Percentiles rank a stretch among this genome's conserved stretches.
These are phyloP conservation scores for Temnothorax longispinosus DNA, from an alignment of 1,140 invertebrate genomes.

Conservation along the genomic window DNA sequence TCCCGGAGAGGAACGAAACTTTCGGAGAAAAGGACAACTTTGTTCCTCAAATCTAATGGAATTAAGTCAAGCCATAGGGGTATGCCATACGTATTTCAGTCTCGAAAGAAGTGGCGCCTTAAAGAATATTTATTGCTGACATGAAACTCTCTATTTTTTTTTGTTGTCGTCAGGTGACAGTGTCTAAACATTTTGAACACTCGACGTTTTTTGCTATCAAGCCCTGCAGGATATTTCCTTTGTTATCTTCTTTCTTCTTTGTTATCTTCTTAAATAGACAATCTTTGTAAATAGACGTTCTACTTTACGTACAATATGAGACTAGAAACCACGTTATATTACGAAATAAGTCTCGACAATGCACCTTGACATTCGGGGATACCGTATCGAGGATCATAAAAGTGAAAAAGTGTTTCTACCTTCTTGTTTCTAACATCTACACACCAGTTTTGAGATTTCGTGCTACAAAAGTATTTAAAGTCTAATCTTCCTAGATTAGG, in stretches of 20 bases:
- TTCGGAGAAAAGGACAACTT: not conserved
- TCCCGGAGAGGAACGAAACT: not conserved
- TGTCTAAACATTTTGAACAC: constrained; percentile 82
- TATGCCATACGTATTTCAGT: not conserved
- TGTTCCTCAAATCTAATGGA: not conserved
- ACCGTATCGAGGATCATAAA: not conserved
- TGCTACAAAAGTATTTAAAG: not conserved
- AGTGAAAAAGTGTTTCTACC: not conserved
- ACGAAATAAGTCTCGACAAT: constrained; percentile 38
- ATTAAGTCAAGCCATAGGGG: not conserved
- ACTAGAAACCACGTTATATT: constrained; percentile 68
- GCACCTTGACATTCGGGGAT: not conserved
- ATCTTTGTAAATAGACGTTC: constrained; percentile 54
- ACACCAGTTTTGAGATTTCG: not conserved
- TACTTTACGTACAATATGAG: constrained; percentile 70
- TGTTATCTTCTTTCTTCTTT: not conserved
- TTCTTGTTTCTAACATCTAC: not conserved
- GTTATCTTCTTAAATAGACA: too few relatives aligned
- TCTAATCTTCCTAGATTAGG: constrained; percentile 11
- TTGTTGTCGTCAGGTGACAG: constrained; percentile 78
- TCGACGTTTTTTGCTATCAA: constrained; percentile 59
- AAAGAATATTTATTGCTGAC: constrained; percentile 68
- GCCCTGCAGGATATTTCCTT: not conserved
- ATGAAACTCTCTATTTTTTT: constrained; percentile 67
- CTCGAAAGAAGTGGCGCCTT: not conserved